Evolutionary conservation across 1,140 invertebrate species (phyloP).

Genomic region (Tetramorium parvispinum): DNA sequence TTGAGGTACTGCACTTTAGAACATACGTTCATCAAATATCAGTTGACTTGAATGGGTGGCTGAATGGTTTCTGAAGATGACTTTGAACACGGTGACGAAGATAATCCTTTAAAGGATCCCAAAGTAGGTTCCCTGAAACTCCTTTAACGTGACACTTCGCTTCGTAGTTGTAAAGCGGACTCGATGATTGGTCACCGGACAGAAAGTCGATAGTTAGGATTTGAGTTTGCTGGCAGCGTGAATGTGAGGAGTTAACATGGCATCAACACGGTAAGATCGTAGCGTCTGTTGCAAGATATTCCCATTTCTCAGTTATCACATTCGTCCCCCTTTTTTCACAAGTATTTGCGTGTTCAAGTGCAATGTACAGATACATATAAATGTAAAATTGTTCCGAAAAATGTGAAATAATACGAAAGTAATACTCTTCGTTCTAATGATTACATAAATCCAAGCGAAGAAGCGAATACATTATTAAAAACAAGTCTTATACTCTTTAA

Average conservation of each 20-base stretch:
- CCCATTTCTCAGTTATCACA: not conserved
- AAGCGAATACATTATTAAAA: conserved; percentile 16
- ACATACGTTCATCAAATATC: conserved; percentile 55
- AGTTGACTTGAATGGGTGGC: conserved; percentile 49
- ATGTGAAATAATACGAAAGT: too few species aligned
- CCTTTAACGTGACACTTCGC: conserved; percentile 50
- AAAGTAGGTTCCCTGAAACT: conserved; percentile 45
- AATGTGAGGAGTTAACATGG: not conserved
- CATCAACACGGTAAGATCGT: conserved; percentile 3
- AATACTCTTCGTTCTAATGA: not conserved
- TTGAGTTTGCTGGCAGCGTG: conserved; percentile 40
- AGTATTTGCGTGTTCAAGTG: not conserved
- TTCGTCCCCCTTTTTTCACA: not conserved
- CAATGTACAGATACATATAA: not conserved
- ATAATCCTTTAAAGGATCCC: conserved; percentile 63
- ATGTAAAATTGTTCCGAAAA: not conserved
- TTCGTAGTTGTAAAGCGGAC: conserved; percentile 55
- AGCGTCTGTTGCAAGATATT: conserved; percentile 4
- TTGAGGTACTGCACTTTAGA: conserved; percentile 9
- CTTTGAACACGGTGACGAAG: conserved; percentile 32
- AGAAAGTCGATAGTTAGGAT: conserved; percentile 42
- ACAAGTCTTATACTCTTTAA: conserved; percentile 48
- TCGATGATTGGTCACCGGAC: conserved; percentile 52
- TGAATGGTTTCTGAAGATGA: conserved; percentile 33
- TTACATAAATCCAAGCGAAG: conserved; percentile 2